Evolutionary conservation across 2,888 invertebrate species (phyloP).

Genomic region (Eugnorisma glareosa): DNA sequence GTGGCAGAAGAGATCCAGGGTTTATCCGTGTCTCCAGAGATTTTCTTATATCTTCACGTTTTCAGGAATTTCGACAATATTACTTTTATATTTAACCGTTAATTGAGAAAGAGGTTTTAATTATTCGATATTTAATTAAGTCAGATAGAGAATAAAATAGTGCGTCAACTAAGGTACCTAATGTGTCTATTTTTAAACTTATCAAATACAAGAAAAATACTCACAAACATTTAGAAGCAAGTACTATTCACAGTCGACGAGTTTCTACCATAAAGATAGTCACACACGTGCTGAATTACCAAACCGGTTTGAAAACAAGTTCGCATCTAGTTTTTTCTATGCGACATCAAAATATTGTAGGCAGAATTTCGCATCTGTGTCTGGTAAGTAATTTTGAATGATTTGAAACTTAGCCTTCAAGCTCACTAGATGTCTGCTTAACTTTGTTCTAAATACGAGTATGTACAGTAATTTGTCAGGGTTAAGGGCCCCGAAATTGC

Average conservation of each 20-base stretch:
- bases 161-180: too few relatives aligned
- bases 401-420: slow-evolving; percentile 40
- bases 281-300: slow-evolving; percentile 42
- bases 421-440: slow-evolving; percentile 11
- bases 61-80: background rate
- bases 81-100: background rate
- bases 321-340: slow-evolving; percentile 42
- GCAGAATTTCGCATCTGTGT: slow-evolving; percentile 41
- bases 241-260: slow-evolving; percentile 36
- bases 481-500: slow-evolving; percentile 49
- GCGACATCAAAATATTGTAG: slow-evolving; percentile 40
- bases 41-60: slow-evolving; percentile 38
- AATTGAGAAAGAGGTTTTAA: background rate
- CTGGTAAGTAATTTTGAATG: slow-evolving; percentile 35
- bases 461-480: slow-evolving; percentile 52
- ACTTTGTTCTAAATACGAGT: slow-evolving; percentile 39
- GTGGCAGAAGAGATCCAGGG: slow-evolving; percentile 71
- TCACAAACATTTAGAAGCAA: slow-evolving; percentile 1
- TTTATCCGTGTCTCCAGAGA: slow-evolving; percentile 58
- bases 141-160: background rate
- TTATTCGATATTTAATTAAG: background rate
- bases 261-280: slow-evolving; percentile 39
- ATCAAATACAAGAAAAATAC: background rate
- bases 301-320: slow-evolving; percentile 58
- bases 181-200: background rate